These are phyloP conservation scores for Perithous albicinctus DNA, from an alignment of 2,888 invertebrate genomes.

Conservation along the genomic window DNA sequence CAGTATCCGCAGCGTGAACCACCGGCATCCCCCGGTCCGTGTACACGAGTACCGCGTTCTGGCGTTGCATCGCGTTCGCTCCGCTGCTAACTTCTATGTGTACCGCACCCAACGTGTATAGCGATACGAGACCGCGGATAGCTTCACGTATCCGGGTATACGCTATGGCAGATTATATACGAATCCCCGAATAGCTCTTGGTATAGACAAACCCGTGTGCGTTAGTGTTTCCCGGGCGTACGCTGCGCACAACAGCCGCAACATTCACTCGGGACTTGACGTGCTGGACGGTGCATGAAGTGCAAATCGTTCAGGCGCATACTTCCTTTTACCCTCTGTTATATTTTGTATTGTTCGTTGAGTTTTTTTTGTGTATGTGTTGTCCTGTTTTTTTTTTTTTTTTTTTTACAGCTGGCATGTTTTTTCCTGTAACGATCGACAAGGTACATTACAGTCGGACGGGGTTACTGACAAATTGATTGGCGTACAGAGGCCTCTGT, in stretches of 20 bases:
- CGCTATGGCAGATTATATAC: conserved; percentile 59
- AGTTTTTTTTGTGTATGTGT: neutral
- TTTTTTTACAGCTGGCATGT: conserved; percentile 21
- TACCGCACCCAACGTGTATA: neutral
- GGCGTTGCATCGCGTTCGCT: conserved; percentile 41
- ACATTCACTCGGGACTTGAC: conserved; percentile 59
- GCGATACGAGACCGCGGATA: conserved; percentile 57
- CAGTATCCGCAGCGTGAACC: conserved; percentile 55
- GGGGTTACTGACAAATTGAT: conserved; percentile 50
- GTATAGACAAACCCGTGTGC: conserved; percentile 26
- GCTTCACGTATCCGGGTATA: conserved; percentile 52
- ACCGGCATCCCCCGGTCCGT: conserved; percentile 36
- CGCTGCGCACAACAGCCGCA: conserved; percentile 43
- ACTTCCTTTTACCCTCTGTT: conserved; percentile 38
- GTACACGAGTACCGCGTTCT: conserved; percentile 46
- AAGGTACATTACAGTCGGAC: conserved; percentile 25
- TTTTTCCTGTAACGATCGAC: conserved; percentile 46
- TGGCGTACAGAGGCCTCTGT: conserved; percentile 30
- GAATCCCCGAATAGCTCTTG: conserved; percentile 31
- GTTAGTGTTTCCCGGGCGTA: conserved; percentile 55
- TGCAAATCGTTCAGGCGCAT: conserved; percentile 57
- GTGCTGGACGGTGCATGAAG: conserved; percentile 60
- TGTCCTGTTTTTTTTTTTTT: conserved; percentile 40
- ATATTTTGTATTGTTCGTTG: conserved; percentile 39
- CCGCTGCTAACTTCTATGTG: conserved; percentile 39